A percentile compares a stretch with the other conserved stretches of the same genome.
These are phyloP conservation scores for Scortum barcoo DNA, from an alignment of 2,113 vertebrate genomes.

Conservation along the genomic window DNA sequence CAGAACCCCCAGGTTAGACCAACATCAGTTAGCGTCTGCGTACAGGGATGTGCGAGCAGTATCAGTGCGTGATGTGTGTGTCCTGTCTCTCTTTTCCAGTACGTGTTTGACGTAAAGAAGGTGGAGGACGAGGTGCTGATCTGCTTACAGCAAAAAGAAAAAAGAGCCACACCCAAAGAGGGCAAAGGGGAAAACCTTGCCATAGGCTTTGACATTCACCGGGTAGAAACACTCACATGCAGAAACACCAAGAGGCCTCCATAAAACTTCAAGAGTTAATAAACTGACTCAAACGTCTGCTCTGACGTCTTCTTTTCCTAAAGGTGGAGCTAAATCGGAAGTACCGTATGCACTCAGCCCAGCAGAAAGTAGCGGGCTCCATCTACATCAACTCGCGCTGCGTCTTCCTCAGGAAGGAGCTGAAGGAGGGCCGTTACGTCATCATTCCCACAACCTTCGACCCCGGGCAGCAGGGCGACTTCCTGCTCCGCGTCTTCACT, in stretches of 20 bases:
- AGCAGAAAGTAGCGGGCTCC: conserved; percentile 94
- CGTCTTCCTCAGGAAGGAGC: conserved; percentile 92
- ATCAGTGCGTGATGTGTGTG: not conserved
- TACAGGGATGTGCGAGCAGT: not conserved
- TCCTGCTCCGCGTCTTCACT: conserved; percentile 95
- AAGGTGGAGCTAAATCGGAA: conserved; percentile 96
- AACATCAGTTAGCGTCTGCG: not conserved
- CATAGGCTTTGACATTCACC: conserved; percentile 96
- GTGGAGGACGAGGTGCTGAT: conserved; percentile 95
- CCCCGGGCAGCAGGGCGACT: conserved; percentile 89
- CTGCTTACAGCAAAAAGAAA: conserved; percentile 95
- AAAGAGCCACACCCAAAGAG: conserved; percentile 89
- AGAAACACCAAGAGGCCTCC: not conserved
- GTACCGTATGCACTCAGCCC: conserved; percentile 94
- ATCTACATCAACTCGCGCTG: conserved; percentile 98
- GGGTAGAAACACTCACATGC: conserved; percentile 81
- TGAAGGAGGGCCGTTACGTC: conserved; percentile 95
- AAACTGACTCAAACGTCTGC: not conserved
- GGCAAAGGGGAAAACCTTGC: conserved; percentile 95
- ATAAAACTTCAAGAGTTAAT: not conserved
- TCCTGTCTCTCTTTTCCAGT: conserved; percentile 80
- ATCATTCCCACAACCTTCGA: conserved; percentile 97
- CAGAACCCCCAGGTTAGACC: conserved; percentile 97
- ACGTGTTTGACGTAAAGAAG: conserved; percentile 96
- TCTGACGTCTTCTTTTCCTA: not conserved